phyloP scores from a whole-genome alignment of 1,140 invertebrate genomes.

The Drosophila parabipectinata region DNA sequence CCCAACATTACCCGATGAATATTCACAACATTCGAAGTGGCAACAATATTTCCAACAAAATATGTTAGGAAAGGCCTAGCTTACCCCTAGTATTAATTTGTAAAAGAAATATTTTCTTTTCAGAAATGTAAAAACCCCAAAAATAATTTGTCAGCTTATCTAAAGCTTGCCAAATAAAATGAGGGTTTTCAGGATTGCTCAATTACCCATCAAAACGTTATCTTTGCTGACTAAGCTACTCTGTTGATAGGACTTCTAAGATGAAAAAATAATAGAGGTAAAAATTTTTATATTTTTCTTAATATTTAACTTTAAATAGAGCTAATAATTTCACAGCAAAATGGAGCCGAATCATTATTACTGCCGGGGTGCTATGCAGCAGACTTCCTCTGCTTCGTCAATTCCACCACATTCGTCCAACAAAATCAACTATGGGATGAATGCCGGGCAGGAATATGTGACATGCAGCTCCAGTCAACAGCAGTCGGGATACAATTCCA shows the following conservation, averaged over 20 bases:
- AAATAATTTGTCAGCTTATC: neutral
- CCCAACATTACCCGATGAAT: neutral
- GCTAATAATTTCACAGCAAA: conserved; percentile 9
- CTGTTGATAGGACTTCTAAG: conserved; percentile 15
- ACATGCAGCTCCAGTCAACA: conserved; percentile 51
- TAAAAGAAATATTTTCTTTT: neutral
- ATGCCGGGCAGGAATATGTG: conserved; percentile 58
- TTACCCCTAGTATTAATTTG: neutral
- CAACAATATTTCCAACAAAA: neutral
- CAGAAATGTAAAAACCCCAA: neutral
- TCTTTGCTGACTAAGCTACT: conserved; percentile 4
- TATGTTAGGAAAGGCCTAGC: neutral
- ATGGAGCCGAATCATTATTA: conserved; percentile 80
- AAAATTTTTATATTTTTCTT: neutral
- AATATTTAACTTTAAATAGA: neutral
- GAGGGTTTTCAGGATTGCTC: conserved; percentile 24
- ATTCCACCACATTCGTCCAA: conserved; percentile 52
- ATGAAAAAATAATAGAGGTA: conserved; percentile 5
- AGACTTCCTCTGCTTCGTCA: conserved; percentile 48
- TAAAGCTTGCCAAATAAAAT: conserved; percentile 18
- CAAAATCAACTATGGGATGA: conserved; percentile 57
- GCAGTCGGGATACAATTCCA: conserved; percentile 50
- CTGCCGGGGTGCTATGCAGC: conserved; percentile 64
- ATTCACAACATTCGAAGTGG: neutral
- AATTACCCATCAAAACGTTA: conserved; percentile 11